Evolutionary conservation across 2,113 vertebrate species (phyloP), one percentile per base, ranked within the genome.

Genomic region (Oryzias curvinotus): DNA sequence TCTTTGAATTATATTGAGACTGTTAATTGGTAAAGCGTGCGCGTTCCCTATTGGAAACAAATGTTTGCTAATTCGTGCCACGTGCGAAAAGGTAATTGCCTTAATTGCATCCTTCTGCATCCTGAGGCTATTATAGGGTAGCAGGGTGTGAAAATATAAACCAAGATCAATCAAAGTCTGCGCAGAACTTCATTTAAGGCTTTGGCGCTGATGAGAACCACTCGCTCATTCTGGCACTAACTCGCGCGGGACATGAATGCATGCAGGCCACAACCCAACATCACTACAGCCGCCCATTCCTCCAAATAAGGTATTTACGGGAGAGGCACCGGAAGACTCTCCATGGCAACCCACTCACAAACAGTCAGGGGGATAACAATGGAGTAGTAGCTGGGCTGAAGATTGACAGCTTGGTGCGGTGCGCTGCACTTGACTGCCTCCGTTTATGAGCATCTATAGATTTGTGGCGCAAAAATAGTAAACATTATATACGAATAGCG

Each of bases 331-430:
- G 85, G 81, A 85, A 84, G 75, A 21, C 69, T 78, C 79, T 78
- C 81, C 78, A 79, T 73, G 77, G 83, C 18, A 80, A 87, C 87
- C 62, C 78, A 71, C 59, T 82, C 62, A 68, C 75, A 80, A 77
- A 79, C 71, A 62, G 77, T 36, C 36, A 61, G 72, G 47, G 73
- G 52, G 65, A n/a, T 80, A 80, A 85, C 79, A 81, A 86, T 77
- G 62, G 83, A 59, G 54, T 12, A 17, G 62, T 54, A 53, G 28
- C 16, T n/a, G 46, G 73, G 76, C 61, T 57, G 57, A 61, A 85
- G 80, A 89, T 81, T 86, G 85, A 77, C 80, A 84, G 72, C 45
- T 70, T 57, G 63, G n/a, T 58, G 78, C 46, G 30, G 68, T 65
- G 75, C 44, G 59, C 46, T 50, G 55, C 47, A 43, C 57, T 18